These are phyloP conservation scores for Leuciscus waleckii DNA, from an alignment of 2,797 vertebrate genomes.

Conservation along the genomic window DNA sequence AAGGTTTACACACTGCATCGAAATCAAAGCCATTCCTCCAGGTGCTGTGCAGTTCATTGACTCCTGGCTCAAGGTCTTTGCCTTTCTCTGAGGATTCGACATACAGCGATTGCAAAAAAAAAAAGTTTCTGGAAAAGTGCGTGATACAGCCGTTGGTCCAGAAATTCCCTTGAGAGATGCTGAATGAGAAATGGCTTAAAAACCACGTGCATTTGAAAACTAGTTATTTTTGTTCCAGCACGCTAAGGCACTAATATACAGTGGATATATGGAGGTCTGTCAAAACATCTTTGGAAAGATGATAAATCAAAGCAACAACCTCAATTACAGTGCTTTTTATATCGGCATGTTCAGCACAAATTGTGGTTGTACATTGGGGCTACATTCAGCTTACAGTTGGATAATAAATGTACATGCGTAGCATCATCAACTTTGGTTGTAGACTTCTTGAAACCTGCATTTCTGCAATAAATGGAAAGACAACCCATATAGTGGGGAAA, in stretches of 20 bases:
- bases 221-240: not conserved
- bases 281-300: conserved; percentile 14
- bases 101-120: not conserved
- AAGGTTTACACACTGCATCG: conserved; percentile 44
- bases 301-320: conserved; percentile 3
- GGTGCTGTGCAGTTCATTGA: conserved; percentile 43
- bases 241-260: not conserved
- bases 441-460: not conserved
- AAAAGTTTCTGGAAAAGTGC: conserved; percentile 24
- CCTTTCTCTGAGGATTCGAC: conserved; percentile 24
- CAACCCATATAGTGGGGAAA: not conserved
- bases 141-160: conserved; percentile 3
- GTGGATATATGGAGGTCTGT: conserved; percentile 2
- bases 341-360: not conserved
- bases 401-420: not conserved
- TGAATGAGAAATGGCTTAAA: not conserved
- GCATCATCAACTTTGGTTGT: not conserved
- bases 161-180: conserved; percentile 20
- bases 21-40: conserved; percentile 38
- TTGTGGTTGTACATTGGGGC: not conserved
- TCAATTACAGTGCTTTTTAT: not conserved
- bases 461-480: not conserved
- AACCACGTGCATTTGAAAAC: conserved; percentile 28
- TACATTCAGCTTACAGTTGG: not conserved
- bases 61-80: conserved; percentile 32